Conservation (phyloP, 2,888 invertebrate species). For the Leucoma salicis region DNA sequence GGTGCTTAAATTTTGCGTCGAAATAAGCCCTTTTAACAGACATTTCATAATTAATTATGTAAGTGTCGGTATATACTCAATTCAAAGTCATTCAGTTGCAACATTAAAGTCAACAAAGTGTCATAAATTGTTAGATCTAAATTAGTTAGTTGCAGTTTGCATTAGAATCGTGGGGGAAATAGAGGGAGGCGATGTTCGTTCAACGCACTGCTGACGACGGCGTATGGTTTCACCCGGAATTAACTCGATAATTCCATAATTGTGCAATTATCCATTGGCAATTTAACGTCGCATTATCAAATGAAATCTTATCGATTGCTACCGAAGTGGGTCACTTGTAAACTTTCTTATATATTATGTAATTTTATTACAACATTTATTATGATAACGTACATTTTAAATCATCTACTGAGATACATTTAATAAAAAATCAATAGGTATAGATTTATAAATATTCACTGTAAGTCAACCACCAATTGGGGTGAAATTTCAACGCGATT, state of each 20-base stretch:
- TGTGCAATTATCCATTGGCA: constrained; percentile 71
- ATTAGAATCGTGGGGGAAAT: constrained; percentile 55
- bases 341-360: constrained; percentile 30
- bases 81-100: constrained; percentile 23
- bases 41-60: no score
- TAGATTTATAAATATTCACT: no score
- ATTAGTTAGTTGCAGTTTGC: constrained; percentile 58
- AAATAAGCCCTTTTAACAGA: no score
- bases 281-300: constrained; percentile 64
- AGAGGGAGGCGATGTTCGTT: constrained; percentile 29
- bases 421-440: no score
- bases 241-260: constrained; percentile 78
- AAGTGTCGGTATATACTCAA: constrained; percentile 24
- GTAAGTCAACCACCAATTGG: no score
- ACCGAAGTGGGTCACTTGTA: constrained; percentile 31
- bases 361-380: no score
- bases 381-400: no score
- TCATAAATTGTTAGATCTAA: constrained; percentile 59
- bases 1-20: no score
- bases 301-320: constrained; percentile 38
- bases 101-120: constrained; percentile 57
- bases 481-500: no score
- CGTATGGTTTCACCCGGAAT: constrained; percentile 73
- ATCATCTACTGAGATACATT: no score
- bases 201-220: constrained; percentile 31